Evolutionary conservation across 2,113 vertebrate species (phyloP), one percentile per base, ranked within the genome.

Genomic region (Morone saxatilis): DNA sequence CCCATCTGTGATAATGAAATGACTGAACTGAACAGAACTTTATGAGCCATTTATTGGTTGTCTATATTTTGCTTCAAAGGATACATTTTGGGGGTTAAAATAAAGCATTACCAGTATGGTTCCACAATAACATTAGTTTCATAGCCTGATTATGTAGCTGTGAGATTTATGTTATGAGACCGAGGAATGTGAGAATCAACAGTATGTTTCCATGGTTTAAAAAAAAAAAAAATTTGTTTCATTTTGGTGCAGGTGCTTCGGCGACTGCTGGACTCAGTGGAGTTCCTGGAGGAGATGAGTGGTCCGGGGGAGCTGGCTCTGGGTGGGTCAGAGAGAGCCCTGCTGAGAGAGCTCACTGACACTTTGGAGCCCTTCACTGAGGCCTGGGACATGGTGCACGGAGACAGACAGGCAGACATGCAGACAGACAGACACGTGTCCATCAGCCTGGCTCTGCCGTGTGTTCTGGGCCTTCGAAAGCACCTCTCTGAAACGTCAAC

Each of bases 331-430:
- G 96, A 96, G 78, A 89, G 94, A 86, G 91, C 89, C 3, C 78
- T 91, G 75, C 88, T 96, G 62, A 92, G 91, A 67, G 96, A 96
- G 81, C 88, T 96, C 41, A 88, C 88, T 10, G 96, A 96, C 79
- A 89, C 93, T 17, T 76, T 96, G 84, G 96, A 96, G 78, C 96
- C 95, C 50, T 96, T 96, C 83, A 93, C 93, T 7, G 96, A 96
- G 85, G 96, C 96, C 82, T 95, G 95, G 86, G 96, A 96, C 83
- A 95, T 96, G 95, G 93, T 96, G 54, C 92, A 94, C 16, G 93
- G 94, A 53, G 94, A 96, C 83, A 89, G 89, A 71, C 93, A 86
- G 66, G 17, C 60, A 40, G 90, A 92, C 56, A 14, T 59, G 0
- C 92, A 93, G 86, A 48, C 91, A 25, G 93, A 96, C 86, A 92